phyloP scores from a whole-genome alignment of 2,113 vertebrate genomes.

The Heteronetta atricapilla region DNA sequence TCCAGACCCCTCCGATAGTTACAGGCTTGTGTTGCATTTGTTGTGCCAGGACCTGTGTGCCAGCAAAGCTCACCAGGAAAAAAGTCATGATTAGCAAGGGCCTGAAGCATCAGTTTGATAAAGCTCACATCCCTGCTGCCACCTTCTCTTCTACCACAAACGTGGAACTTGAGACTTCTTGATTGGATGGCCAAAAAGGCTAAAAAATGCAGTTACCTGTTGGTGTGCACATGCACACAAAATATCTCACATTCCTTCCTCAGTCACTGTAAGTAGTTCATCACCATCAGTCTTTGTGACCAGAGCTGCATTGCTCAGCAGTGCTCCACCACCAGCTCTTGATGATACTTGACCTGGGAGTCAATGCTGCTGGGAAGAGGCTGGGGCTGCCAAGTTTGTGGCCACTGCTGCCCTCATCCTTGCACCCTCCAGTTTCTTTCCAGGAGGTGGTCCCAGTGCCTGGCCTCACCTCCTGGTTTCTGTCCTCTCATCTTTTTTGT shows the following conservation, averaged over 20 bases:
- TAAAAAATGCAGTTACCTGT: not conserved
- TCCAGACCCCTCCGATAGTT: not conserved
- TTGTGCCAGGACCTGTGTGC: not conserved
- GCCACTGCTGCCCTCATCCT: not conserved
- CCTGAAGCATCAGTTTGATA: not conserved
- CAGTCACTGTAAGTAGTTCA: not conserved
- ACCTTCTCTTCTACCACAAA: not conserved
- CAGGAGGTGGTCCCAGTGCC: not conserved
- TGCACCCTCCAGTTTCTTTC: not conserved
- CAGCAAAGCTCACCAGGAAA: not conserved
- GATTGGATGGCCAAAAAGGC: not conserved
- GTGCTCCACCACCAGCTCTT: not conserved
- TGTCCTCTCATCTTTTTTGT: not conserved
- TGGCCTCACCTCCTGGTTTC: not conserved
- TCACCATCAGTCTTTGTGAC: not conserved
- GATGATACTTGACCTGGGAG: rapidly evolving
- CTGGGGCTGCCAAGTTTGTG: not conserved
- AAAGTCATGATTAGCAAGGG: not conserved
- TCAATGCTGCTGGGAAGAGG: not conserved
- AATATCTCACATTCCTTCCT: not conserved
- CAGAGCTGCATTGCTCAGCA: not conserved
- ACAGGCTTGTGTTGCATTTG: not conserved
- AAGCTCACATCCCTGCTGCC: not conserved
- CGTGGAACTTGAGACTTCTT: not conserved
- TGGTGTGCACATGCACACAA: not conserved